Conservation (phyloP, 2,113 vertebrate genomes). For the Pteruthius melanotis region DNA sequence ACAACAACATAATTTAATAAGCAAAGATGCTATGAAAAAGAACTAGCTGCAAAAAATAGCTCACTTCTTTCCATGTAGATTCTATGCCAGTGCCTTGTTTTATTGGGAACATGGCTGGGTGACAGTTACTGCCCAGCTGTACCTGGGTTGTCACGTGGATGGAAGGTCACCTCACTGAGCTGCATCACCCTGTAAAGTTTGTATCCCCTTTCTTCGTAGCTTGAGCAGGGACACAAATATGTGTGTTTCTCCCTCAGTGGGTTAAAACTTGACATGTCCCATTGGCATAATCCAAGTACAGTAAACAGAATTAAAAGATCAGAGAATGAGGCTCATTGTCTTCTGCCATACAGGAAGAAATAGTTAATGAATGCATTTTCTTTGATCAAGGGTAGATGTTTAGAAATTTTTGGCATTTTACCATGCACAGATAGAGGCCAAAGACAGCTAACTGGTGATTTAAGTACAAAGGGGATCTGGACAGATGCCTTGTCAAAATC, state of each 20-base stretch:
- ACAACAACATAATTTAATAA: not conserved
- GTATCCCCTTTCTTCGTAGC: not conserved
- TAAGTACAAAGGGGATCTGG: not conserved
- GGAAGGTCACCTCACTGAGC: not conserved
- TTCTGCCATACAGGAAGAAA: not conserved
- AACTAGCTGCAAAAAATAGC: not conserved
- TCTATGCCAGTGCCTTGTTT: not conserved
- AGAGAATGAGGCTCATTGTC: not conserved
- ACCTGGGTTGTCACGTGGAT: fast-evolving
- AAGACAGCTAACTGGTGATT: not conserved
- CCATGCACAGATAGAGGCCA: not conserved
- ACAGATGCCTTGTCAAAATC: not conserved
- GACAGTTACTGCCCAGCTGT: not conserved
- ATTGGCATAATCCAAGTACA: not conserved
- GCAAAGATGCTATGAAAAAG: not conserved
- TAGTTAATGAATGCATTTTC: not conserved
- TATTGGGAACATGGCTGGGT: not conserved
- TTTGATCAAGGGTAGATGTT: not conserved
- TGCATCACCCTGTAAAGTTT: not conserved
- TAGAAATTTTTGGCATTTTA: not conserved
- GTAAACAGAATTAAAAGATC: not conserved
- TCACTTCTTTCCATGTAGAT: not conserved
- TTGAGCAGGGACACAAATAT: not conserved
- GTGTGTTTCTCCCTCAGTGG: not conserved
- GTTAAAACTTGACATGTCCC: not conserved